A percentile compares a stretch with the other conserved stretches of the same genome.
phyloP scores from a whole-genome alignment of 2,888 invertebrate species.

The Andrena marginata region DNA sequence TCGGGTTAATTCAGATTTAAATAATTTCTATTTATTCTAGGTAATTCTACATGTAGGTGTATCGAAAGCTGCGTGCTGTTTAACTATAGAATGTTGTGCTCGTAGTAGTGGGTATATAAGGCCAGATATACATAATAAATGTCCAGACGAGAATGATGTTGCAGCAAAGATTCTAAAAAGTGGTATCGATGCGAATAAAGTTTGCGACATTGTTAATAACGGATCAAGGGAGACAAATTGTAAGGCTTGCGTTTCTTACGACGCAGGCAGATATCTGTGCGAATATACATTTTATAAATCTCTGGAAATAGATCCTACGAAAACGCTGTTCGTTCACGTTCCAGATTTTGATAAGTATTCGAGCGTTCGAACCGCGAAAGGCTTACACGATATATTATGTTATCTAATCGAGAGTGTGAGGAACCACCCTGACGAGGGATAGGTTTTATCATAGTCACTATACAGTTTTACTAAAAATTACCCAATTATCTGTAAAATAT shows the following conservation, averaged over 20 bases:
- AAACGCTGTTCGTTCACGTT: constrained; percentile 92
- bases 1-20: background rate
- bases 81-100: constrained; percentile 91
- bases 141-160: constrained; percentile 86
- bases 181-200: constrained; percentile 86
- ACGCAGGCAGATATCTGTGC: constrained; percentile 92
- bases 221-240: constrained; percentile 78
- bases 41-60: constrained; percentile 94
- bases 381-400: constrained; percentile 85
- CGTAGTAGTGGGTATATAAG: constrained; percentile 87
- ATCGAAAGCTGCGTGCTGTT: constrained; percentile 87
- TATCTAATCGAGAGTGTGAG: constrained; percentile 65
- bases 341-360: constrained; percentile 89
- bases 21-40: constrained; percentile 85
- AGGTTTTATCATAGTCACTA: background rate
- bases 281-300: constrained; percentile 94
- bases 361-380: constrained; percentile 87
- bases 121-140: constrained; percentile 84
- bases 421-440: background rate
- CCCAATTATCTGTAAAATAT: background rate
- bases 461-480: constrained; percentile 31
- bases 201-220: constrained; percentile 87
- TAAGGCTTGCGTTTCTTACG: constrained; percentile 86
- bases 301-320: constrained; percentile 87
- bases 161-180: constrained; percentile 86